These are phyloP conservation scores for Brotula barbata DNA, from an alignment of 2,797 vertebrate species.

Conservation along the genomic window DNA sequence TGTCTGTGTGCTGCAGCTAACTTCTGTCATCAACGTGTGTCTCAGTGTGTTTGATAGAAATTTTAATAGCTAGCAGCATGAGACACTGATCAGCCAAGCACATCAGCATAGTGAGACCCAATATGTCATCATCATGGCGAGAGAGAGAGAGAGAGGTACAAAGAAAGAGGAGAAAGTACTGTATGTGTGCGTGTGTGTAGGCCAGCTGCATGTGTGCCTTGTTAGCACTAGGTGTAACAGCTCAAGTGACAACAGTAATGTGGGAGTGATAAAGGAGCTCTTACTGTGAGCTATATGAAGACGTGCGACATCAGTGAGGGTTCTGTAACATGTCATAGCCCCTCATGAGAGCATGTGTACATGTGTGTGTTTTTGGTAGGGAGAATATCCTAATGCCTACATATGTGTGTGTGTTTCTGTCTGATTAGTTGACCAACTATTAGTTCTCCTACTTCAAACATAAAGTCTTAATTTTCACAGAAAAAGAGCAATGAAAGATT, in stretches of 20 bases:
- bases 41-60: constrained; percentile 60
- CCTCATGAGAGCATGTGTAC: constrained; percentile 6
- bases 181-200: constrained; percentile 20
- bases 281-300: constrained; percentile 60
- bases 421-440: constrained; percentile 1
- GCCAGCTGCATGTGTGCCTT: constrained; percentile 39
- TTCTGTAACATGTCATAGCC: constrained; percentile 37
- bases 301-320: constrained; percentile 33
- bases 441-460: no score
- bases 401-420: not conserved
- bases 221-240: constrained; percentile 58
- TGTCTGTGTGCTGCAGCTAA: constrained; percentile 24
- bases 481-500: no score
- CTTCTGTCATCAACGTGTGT: constrained; percentile 46
- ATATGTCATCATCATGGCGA: constrained; percentile 65
- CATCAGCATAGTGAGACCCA: constrained; percentile 67
- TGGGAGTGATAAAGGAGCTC: constrained; percentile 63
- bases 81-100: constrained; percentile 66
- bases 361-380: constrained; percentile 1
- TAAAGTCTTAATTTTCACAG: no score
- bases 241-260: constrained; percentile 59
- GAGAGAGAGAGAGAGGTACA: constrained; percentile 11
- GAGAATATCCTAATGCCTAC: no score
- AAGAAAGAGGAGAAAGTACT: not conserved
- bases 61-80: constrained; percentile 70